These are phyloP conservation scores for Pheosia tremula DNA, from an alignment of 2,888 invertebrate genomes.

Conservation along the genomic window DNA sequence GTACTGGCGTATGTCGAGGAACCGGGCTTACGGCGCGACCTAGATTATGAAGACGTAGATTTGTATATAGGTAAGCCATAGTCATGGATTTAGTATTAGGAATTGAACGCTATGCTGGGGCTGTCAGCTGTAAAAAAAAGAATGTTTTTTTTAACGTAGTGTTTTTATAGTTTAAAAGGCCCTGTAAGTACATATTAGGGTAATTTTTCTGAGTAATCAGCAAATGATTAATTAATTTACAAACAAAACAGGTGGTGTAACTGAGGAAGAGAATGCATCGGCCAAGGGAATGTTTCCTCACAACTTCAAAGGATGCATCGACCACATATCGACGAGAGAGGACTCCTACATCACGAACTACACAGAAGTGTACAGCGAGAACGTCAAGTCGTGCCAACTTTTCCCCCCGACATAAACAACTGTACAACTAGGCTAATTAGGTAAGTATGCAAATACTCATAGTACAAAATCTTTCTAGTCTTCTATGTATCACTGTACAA, in stretches of 20 bases:
- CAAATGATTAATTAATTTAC: too few species aligned
- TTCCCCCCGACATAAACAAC: conserved; percentile 60
- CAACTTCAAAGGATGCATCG: conserved; percentile 86
- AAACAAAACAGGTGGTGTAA: conserved; percentile 78
- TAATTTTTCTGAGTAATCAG: too few species aligned
- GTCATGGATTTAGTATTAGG: too few species aligned
- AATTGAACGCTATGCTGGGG: too few species aligned
- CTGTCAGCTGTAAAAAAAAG: too few species aligned
- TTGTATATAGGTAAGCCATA: conserved; percentile 63
- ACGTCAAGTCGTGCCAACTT: conserved; percentile 75
- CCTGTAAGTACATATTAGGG: too few species aligned
- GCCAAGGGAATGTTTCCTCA: conserved; percentile 78
- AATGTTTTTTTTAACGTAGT: too few species aligned
- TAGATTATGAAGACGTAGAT: conserved; percentile 58
- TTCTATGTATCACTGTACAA: conserved; percentile 49
- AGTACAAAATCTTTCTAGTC: conserved; percentile 76
- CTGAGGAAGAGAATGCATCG: conserved; percentile 67
- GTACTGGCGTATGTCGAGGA: conserved; percentile 65
- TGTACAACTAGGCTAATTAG: not conserved
- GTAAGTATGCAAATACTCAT: conserved; percentile 55
- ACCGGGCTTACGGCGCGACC: conserved; percentile 48
- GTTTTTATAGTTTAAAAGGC: too few species aligned
- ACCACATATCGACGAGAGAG: conserved; percentile 78
- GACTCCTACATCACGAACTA: conserved; percentile 59
- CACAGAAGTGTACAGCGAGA: conserved; percentile 73